These are phyloP conservation scores for Aplysina aerophoba DNA, from an alignment of 37 sponge, comb jelly and placozoan genomes.

Conservation along the genomic window DNA sequence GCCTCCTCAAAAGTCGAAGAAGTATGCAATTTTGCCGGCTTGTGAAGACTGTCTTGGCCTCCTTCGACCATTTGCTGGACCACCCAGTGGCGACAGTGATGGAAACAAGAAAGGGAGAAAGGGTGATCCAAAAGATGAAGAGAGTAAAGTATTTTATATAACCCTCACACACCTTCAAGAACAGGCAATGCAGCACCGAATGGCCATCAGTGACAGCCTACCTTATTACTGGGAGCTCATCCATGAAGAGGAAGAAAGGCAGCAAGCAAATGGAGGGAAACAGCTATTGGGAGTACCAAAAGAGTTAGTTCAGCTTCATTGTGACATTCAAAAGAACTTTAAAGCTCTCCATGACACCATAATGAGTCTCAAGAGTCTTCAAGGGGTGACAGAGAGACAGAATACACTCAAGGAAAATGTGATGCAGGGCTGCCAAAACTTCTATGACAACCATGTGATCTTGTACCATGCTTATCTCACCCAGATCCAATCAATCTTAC, in stretches of 20 bases:
- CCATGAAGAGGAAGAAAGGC: neutral
- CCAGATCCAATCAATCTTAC: slow-evolving; percentile 37
- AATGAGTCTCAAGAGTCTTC: neutral
- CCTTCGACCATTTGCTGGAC: neutral
- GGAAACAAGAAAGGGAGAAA: neutral
- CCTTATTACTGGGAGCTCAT: neutral
- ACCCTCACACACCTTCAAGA: neutral
- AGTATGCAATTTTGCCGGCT: neutral
- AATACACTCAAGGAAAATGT: slow-evolving; percentile 40
- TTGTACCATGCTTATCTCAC: slow-evolving; percentile 30
- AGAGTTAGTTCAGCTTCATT: neutral
- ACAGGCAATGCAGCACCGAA: neutral
- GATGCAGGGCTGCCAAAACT: slow-evolving; percentile 39
- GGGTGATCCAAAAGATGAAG: neutral
- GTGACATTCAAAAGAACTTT: neutral
- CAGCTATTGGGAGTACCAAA: neutral
- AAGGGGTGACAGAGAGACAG: neutral
- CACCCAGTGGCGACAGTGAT: neutral
- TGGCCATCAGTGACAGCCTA: neutral
- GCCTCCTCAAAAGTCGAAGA: slow-evolving; percentile 5
- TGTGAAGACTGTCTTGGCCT: neutral
- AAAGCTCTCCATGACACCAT: neutral
- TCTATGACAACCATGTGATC: slow-evolving; percentile 59
- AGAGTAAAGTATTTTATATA: neutral
- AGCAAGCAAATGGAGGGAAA: neutral